Evolutionary conservation across 2,888 invertebrate genomes (phyloP).

Genomic region (Opisthograptis luteolata): DNA sequence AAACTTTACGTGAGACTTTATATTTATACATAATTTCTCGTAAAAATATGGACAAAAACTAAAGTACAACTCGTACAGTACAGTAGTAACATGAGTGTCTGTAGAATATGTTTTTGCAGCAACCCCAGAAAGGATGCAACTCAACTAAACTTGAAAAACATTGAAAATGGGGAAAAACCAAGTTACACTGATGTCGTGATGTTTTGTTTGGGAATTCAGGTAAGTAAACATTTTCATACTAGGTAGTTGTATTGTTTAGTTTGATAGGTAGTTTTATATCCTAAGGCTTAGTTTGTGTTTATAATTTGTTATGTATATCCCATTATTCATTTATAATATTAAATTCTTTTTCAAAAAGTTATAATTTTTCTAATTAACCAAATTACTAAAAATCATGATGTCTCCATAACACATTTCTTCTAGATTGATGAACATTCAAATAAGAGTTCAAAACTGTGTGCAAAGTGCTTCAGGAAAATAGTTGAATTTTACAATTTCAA

Average conservation of each 20-base stretch:
- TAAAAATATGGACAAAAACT: no score
- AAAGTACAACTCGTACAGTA: no score
- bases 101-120: constrained; percentile 58
- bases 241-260: no score
- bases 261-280: no score
- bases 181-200: constrained; percentile 51
- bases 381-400: no score
- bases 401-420: constrained; percentile 31
- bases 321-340: no score
- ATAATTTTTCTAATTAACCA: no score
- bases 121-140: constrained; percentile 50
- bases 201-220: constrained; percentile 67
- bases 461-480: constrained; percentile 62
- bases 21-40: constrained; percentile 33
- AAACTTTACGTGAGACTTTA: no score
- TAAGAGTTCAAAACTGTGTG: constrained; percentile 60
- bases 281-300: no score
- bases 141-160: constrained; percentile 29
- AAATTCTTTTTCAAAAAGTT: no score
- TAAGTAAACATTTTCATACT: constrained; percentile 36
- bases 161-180: constrained; percentile 40
- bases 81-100: constrained; percentile 50
- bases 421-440: constrained; percentile 53
- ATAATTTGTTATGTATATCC: no score
- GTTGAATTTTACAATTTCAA: constrained; percentile 65